Evolutionary conservation across 2,113 vertebrate species (phyloP).

Genomic region (Bujurquina vittata): DNA sequence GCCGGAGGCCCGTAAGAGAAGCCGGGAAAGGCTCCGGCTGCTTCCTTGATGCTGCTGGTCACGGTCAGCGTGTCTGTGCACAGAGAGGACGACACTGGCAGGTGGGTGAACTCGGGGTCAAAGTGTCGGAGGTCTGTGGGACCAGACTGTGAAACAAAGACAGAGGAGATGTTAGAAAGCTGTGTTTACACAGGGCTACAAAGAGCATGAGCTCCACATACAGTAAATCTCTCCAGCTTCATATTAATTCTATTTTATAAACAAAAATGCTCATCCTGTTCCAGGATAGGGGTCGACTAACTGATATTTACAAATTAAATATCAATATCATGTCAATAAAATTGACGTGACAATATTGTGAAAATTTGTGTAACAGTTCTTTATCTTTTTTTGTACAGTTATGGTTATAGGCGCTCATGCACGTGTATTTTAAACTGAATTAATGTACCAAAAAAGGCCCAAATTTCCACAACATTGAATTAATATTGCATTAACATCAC

Average conservation of each 20-base stretch:
- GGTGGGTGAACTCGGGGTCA: conserved; percentile 84
- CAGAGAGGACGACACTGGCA: conserved; percentile 81
- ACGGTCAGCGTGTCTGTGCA: conserved; percentile 70
- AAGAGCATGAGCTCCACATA: rapidly evolving
- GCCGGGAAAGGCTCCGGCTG: conserved; percentile 82
- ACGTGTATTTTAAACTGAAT: too few species aligned
- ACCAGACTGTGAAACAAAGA: conserved; percentile 69
- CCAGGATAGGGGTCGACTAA: too few species aligned
- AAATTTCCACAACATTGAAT: background rate
- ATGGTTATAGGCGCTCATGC: background rate
- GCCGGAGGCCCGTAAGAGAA: conserved; percentile 82
- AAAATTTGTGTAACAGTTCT: background rate
- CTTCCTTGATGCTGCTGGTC: conserved; percentile 81
- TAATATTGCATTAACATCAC: background rate
- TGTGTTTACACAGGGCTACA: background rate
- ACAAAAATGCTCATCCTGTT: background rate
- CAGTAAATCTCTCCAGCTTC: rapidly evolving
- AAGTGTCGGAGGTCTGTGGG: conserved; percentile 84
- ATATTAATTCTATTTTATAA: rapidly evolving
- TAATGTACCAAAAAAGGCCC: too few species aligned
- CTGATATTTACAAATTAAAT: too few species aligned
- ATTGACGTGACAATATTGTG: rapidly evolving
- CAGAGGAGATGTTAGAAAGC: background rate
- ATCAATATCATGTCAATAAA: background rate
- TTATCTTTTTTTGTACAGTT: background rate